These are phyloP conservation scores for Chloroceryle amazona DNA, from an alignment of 2,797 vertebrate genomes.

Conservation along the genomic window DNA sequence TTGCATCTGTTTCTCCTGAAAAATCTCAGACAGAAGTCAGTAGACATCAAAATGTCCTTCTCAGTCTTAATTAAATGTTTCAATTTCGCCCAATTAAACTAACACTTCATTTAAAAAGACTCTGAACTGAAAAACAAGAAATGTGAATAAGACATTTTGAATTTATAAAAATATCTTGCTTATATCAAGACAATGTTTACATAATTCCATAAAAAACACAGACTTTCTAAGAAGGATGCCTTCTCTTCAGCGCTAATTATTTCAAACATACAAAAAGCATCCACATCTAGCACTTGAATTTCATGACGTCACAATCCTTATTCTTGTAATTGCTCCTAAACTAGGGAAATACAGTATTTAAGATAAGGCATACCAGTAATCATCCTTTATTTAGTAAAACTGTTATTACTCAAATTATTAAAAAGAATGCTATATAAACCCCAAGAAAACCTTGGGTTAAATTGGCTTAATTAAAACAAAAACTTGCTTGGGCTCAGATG, in stretches of 20 bases:
- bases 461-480: neutral
- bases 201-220: neutral
- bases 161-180: neutral
- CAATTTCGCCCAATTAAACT: neutral
- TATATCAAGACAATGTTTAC: neutral
- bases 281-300: neutral
- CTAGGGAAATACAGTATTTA: neutral
- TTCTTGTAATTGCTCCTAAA: conserved; percentile 9
- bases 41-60: neutral
- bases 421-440: conserved; percentile 64
- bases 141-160: neutral
- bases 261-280: neutral
- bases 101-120: neutral
- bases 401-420: conserved; percentile 69
- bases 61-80: neutral
- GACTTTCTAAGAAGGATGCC: neutral
- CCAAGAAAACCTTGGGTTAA: conserved; percentile 56
- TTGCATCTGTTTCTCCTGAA: neutral
- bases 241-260: neutral
- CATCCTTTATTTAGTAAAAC: conserved; percentile 65
- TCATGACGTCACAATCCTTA: neutral
- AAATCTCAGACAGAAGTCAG: neutral
- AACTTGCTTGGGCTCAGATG: neutral
- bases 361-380: conserved; percentile 49
- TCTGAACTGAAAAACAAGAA: neutral